phyloP scores from a whole-genome alignment of 2,113 vertebrate genomes.

The Festucalex cinctus region DNA sequence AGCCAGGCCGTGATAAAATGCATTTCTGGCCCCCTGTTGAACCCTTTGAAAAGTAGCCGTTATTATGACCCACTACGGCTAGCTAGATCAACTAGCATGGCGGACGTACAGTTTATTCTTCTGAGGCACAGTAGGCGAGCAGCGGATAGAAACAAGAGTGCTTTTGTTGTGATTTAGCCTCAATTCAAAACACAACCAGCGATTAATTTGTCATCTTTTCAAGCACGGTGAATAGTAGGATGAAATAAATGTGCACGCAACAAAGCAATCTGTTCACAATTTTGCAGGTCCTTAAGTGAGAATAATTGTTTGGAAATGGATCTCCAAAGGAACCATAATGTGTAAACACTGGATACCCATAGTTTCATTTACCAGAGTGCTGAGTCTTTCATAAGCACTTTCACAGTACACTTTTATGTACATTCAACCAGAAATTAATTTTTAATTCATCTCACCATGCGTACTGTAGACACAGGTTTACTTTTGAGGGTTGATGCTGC shows the following conservation, averaged over 20 bases:
- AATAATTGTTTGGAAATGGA: conserved; percentile 42
- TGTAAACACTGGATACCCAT: background rate
- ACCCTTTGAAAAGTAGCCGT: conserved; percentile 58
- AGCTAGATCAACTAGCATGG: conserved; percentile 43
- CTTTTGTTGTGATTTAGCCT: conserved; percentile 31
- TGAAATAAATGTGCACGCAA: conserved; percentile 24
- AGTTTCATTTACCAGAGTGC: background rate
- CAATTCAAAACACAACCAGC: conserved; percentile 29
- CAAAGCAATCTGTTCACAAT: conserved; percentile 36
- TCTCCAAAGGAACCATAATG: conserved; percentile 12
- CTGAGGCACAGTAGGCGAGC: conserved; percentile 9
- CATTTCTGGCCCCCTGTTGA: conserved; percentile 63
- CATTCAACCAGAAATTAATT: no score
- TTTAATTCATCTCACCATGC: no score
- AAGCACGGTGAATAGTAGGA: conserved; percentile 28
- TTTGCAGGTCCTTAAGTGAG: conserved; percentile 18
- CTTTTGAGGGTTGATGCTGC: no score
- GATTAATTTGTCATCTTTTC: conserved; percentile 42
- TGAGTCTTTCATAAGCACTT: background rate
- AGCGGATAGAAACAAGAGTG: conserved; percentile 31
- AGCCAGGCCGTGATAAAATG: conserved; percentile 72
- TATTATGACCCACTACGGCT: conserved; percentile 64
- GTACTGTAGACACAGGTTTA: no score
- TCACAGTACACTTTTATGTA: background rate
- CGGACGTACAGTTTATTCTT: conserved; percentile 7